These are phyloP conservation scores for Liparis tanakae DNA, from an alignment of 2,797 vertebrate species.

Conservation along the genomic window DNA sequence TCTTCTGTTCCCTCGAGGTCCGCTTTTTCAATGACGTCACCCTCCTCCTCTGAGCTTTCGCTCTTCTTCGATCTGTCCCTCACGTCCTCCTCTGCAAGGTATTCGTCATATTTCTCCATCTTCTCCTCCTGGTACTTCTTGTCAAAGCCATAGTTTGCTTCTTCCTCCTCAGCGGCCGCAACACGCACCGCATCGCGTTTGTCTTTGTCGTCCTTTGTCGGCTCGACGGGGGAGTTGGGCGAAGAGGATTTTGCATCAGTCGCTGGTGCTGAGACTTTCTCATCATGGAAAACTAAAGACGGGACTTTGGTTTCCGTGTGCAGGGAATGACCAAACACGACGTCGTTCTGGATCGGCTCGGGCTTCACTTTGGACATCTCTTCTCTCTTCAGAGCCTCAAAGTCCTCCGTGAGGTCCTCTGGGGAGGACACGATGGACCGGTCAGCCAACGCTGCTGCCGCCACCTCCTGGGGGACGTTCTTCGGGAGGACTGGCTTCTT, in stretches of 20 bases:
- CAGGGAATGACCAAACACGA: slow-evolving; percentile 43
- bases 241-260: slow-evolving; percentile 67
- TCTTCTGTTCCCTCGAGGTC: slow-evolving; percentile 94
- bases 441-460: slow-evolving; percentile 80
- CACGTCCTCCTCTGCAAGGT: slow-evolving; percentile 60
- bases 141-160: slow-evolving; percentile 74
- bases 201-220: slow-evolving; percentile 59
- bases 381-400: slow-evolving; percentile 91
- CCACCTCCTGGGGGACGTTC: slow-evolving; percentile 67
- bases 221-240: slow-evolving; percentile 58
- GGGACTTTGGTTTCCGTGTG: slow-evolving; percentile 68
- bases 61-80: slow-evolving; percentile 85
- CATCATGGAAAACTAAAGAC: slow-evolving; percentile 69
- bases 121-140: slow-evolving; percentile 84
- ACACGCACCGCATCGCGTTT: slow-evolving; percentile 68
- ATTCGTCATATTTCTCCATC: slow-evolving; percentile 76
- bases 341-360: slow-evolving; percentile 65
- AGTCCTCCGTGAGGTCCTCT: slow-evolving; percentile 97
- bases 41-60: slow-evolving; percentile 87
- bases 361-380: slow-evolving; percentile 66
- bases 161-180: slow-evolving; percentile 63
- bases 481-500: slow-evolving; percentile 80
- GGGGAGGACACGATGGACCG: slow-evolving; percentile 91
- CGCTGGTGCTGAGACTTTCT: slow-evolving; percentile 69
- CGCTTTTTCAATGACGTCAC: slow-evolving; percentile 93